Evolutionary conservation across 35 echinoderm and acorn worm species (phyloP), one percentile per base, ranked within the genome.

Genomic region (Heliocidaris erythrogramma): DNA sequence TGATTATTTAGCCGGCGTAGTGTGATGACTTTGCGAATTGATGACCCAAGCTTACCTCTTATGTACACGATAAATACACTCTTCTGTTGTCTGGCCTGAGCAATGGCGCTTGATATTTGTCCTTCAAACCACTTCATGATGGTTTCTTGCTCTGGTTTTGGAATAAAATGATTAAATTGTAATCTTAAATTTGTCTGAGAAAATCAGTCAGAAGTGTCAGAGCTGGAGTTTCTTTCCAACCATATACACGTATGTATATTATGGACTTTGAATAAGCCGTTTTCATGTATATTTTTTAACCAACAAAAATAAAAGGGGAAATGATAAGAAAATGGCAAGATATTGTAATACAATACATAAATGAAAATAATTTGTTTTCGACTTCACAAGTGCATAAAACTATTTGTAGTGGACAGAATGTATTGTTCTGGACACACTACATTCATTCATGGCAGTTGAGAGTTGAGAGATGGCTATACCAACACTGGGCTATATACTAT

Each of bases 71-170:
- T 94, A 85, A 96, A 96, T 35, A 97, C 59, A 14, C 90, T 90
- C 47, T 93, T 96, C 31, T 92, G 93, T 86, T 97, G 89, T 59
- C 95, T 97, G 61, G 97, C 97, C 92, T 96, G 88, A 24, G 95
- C 49, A n/a, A 97, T 96, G 21, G 94, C 97, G 47, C 14, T 92
- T 49, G 95, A 48, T 31, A 97, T 94, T 9, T 93, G 59, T 78
- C 97, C 97, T 32, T 94, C 95, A 95, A 97, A 97, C 97, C 97
- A 97, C 48, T 88, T 84, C 97, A 97, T 97, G 30, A 21, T 95
- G 52, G 42, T 89, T 89, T 27, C 21, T 21, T 5, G 21, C 27
- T n/a, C 24, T n/a, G 6, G 18, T n/a, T 27, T 21, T 17, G 0
- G 0, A 42, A 42, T 42, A 42, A 42, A 42, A 42, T 42, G 35